Evolutionary conservation across 1,140 invertebrate genomes (phyloP).

Genomic region (Akabosia matsudoensis): DNA sequence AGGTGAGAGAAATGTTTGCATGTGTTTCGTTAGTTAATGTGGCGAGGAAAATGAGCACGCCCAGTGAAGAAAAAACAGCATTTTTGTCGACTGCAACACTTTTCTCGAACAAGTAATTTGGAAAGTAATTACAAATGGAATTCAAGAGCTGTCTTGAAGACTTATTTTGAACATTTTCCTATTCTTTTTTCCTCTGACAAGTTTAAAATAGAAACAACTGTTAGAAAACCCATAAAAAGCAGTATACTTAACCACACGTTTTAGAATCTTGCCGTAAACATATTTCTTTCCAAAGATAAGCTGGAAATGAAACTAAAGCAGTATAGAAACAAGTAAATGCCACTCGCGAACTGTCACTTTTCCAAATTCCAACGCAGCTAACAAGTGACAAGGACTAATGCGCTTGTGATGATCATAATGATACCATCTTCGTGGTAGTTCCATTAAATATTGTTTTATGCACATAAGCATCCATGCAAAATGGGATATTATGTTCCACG

Average conservation of each 20-base stretch:
- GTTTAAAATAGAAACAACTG: background rate
- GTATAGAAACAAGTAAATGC: background rate
- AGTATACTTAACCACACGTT: too few relatives aligned
- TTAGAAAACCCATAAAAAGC: background rate
- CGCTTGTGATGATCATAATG: background rate
- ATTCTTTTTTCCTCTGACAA: background rate
- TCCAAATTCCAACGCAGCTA: constrained; percentile 6
- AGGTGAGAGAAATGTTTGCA: background rate
- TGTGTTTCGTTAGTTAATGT: too few relatives aligned
- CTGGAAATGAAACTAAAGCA: too few relatives aligned
- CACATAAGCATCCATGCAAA: too few relatives aligned
- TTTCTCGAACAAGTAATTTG: background rate
- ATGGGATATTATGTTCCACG: too few relatives aligned
- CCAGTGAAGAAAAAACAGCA: too few relatives aligned
- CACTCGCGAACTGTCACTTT: background rate
- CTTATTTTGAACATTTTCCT: background rate
- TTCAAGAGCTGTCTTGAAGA: background rate
- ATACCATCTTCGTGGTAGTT: background rate
- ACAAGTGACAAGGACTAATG: constrained; percentile 23
- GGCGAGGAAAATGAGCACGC: too few relatives aligned
- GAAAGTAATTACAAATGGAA: constrained; percentile 4
- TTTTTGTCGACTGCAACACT: background rate
- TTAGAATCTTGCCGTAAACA: too few relatives aligned
- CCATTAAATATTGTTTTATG: too few relatives aligned
- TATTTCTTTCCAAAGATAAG: too few relatives aligned